These are phyloP conservation scores for Moxostoma hubbsi DNA, from an alignment of 2,797 vertebrate species.

Conservation along the genomic window DNA sequence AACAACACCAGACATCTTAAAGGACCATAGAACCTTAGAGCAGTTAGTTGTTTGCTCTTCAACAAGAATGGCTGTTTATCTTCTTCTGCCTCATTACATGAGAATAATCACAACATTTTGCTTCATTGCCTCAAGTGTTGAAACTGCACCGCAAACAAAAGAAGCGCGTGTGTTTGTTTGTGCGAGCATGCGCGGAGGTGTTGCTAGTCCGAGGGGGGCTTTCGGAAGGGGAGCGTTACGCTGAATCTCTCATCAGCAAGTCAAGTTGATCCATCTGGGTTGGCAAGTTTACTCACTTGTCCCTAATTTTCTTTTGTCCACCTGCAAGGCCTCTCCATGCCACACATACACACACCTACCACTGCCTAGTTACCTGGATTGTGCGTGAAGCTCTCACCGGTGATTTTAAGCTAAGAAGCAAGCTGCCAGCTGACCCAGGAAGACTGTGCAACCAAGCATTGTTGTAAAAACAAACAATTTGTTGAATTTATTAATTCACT, in stretches of 20 bases:
- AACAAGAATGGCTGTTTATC: slow-evolving; percentile 87
- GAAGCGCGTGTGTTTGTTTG: slow-evolving; percentile 39
- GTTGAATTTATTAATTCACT: slow-evolving; percentile 33
- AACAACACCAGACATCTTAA: slow-evolving; percentile 38
- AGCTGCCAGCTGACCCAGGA: slow-evolving; percentile 24
- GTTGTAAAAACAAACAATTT: slow-evolving; percentile 55
- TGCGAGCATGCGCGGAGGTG: slow-evolving; percentile 29
- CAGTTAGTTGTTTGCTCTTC: slow-evolving; percentile 56
- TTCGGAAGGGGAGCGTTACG: slow-evolving; percentile 73
- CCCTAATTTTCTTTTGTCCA: slow-evolving; percentile 59
- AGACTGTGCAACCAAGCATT: slow-evolving; percentile 45
- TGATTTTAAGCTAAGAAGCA: slow-evolving; percentile 36
- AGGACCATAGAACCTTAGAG: slow-evolving; percentile 61
- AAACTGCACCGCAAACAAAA: slow-evolving; percentile 76
- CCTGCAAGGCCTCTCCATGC: slow-evolving; percentile 34
- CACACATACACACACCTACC: slow-evolving; percentile 23
- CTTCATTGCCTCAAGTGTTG: slow-evolving; percentile 83
- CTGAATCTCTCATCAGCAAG: slow-evolving; percentile 72
- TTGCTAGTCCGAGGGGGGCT: slow-evolving; percentile 40
- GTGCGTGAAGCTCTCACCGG: slow-evolving; percentile 39
- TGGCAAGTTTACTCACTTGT: slow-evolving; percentile 55
- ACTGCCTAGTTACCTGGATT: slow-evolving; percentile 43
- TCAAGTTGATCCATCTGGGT: slow-evolving; percentile 60
- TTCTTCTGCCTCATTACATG: slow-evolving; percentile 90
- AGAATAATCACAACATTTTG: slow-evolving; percentile 85